These are phyloP conservation scores for Oostethus manadensis DNA, from an alignment of 2,113 vertebrate species.

Conservation along the genomic window DNA sequence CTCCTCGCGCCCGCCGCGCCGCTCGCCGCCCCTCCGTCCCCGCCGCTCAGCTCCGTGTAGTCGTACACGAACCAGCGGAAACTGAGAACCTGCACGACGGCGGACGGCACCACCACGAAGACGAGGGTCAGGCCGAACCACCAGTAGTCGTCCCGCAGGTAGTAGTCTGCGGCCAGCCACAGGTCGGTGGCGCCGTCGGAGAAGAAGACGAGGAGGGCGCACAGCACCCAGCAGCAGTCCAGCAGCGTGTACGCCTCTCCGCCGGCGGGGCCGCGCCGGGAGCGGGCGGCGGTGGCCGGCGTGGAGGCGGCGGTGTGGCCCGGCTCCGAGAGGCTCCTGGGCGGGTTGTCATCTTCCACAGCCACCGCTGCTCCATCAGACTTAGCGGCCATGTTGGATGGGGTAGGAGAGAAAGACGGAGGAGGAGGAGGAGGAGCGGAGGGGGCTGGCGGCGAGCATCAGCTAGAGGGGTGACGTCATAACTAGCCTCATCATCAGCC, in stretches of 20 bases:
- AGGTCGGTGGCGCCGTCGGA: slow-evolving; percentile 94
- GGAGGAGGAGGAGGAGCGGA: slow-evolving; percentile 51
- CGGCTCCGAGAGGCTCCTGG: slow-evolving; percentile 62
- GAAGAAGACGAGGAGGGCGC: slow-evolving; percentile 90
- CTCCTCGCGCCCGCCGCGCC: slow-evolving; percentile 41
- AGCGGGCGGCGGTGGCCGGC: slow-evolving; percentile 49
- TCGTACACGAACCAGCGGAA: slow-evolving; percentile 95
- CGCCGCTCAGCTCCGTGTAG: slow-evolving; percentile 69
- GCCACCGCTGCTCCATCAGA: slow-evolving; percentile 86
- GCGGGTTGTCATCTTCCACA: slow-evolving; percentile 70
- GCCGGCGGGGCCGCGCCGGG: slow-evolving; percentile 48
- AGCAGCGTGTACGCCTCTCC: slow-evolving; percentile 76
- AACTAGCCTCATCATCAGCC: slow-evolving; percentile 70
- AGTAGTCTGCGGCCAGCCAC: slow-evolving; percentile 94
- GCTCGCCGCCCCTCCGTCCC: slow-evolving; percentile 25
- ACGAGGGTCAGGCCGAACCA: slow-evolving; percentile 90
- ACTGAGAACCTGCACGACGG: slow-evolving; percentile 91
- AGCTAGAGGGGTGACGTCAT: slow-evolving; percentile 66
- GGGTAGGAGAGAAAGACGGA: slow-evolving; percentile 65
- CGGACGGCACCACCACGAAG: slow-evolving; percentile 88
- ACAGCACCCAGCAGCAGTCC: slow-evolving; percentile 88
- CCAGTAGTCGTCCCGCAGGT: slow-evolving; percentile 77
- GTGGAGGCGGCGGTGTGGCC: slow-evolving; percentile 60
- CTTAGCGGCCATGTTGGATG: slow-evolving; percentile 97
- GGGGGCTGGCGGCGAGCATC: slow-evolving; percentile 23